Evolutionary conservation across 2,888 invertebrate genomes (phyloP), one percentile per base, ranked within the genome.

Genomic region (Abrostola triplasia): DNA sequence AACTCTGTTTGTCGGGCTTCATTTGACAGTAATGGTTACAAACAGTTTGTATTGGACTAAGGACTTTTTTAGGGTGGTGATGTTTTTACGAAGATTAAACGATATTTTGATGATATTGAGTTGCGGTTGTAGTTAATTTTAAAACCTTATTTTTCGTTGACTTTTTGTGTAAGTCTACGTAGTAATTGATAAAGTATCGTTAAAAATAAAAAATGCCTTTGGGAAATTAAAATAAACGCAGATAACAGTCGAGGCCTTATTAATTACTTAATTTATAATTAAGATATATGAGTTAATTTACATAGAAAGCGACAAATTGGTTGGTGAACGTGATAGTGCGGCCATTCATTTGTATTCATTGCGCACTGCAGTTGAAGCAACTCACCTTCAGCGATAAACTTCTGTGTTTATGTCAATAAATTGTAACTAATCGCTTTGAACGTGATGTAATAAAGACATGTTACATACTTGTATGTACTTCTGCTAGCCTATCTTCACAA

Each of bases 291-390:
- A 52, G 57, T 60, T 56, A 76, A 71, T 76, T 66, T 55, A 51
- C 4, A 36, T 12, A 36, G 13, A 62, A 51, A 50, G 13, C 35
- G 73, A 73, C 67, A 76, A 73, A 79, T 77, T 73, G 54, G 38
- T 24, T 36, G 35, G 35, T 52, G 47, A 47, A 64, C 36, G 58
- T 49, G 65, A 59, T 57, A 73, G 56, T 54, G 35, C 2, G 37
- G 38, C 36, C 37, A 49, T 62, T 67, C 51, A 72, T 72, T 67
- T 44, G 38, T 11, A 65, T 72, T 76, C 53, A 63, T 56, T 44
- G 38, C 58, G 13, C 24, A 60, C 5, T 42, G 55, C 37, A 57
- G 40, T 63, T 36, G 52, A 42, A 53, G 53, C 42, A 40, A 44
- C 11, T 65, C 55, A 60, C 47, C 24, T 35, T 60, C 12, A 47